Percentiles rank a stretch among this genome's conserved stretches.
These are phyloP conservation scores for Hydrozoanthus tunicans DNA, from an alignment of 64 coral and sea anemone species.

Conservation along the genomic window DNA sequence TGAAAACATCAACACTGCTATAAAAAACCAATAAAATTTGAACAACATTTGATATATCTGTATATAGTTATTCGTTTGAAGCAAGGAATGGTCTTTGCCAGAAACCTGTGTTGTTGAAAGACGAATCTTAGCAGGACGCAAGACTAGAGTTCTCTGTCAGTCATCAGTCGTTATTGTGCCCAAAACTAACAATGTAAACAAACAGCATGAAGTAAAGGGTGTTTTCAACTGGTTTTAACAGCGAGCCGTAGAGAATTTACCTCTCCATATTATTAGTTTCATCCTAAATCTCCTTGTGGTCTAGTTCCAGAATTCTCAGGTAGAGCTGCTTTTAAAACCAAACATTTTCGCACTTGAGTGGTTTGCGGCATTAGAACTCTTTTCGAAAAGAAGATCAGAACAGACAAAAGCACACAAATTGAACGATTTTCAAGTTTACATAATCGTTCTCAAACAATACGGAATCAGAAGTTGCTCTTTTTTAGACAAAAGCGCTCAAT, in stretches of 20 bases:
- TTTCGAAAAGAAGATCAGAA: slow-evolving; percentile 58
- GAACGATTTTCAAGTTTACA: slow-evolving; percentile 96
- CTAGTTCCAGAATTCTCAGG: background rate
- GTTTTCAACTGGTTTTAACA: slow-evolving; percentile 64
- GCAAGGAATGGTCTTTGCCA: background rate
- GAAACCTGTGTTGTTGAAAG: slow-evolving; percentile 46
- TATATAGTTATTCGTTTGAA: background rate
- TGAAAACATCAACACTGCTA: background rate
- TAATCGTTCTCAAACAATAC: slow-evolving; percentile 88
- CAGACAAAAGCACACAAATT: slow-evolving; percentile 93
- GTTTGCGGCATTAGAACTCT: slow-evolving; percentile 19
- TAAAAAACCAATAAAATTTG: background rate
- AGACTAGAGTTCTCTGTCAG: slow-evolving; percentile 5
- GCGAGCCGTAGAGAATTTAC: slow-evolving; percentile 48
- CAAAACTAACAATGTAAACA: slow-evolving; percentile 51
- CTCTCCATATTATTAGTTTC: slow-evolving; percentile 44
- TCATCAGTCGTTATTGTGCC: slow-evolving; percentile 39
- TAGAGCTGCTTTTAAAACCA: background rate
- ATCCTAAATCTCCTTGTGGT: slow-evolving; percentile 23
- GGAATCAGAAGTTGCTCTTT: slow-evolving; percentile 82
- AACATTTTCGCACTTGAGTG: slow-evolving; percentile 28
- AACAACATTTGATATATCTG: background rate
- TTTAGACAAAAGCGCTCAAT: slow-evolving; percentile 89
- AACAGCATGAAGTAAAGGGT: slow-evolving; percentile 54
- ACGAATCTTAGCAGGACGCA: slow-evolving; percentile 26